These are phyloP conservation scores for Falco berigora DNA, from an alignment of 2,797 vertebrate genomes.

Conservation along the genomic window DNA sequence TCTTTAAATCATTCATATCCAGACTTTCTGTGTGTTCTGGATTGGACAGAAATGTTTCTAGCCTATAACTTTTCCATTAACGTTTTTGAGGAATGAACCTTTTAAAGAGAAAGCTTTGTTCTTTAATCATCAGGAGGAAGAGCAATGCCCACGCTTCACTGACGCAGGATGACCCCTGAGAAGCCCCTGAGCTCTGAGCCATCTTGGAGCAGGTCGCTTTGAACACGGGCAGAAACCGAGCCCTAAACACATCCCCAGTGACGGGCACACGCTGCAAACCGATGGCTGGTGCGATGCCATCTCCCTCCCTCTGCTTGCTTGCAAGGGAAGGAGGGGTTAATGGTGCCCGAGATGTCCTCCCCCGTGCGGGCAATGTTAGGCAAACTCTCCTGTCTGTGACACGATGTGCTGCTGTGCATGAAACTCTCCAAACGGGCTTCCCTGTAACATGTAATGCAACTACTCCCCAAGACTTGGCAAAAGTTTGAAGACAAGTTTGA, in stretches of 20 bases:
- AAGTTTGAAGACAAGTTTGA: background rate
- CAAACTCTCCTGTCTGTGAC: background rate
- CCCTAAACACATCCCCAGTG: background rate
- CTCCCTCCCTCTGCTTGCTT: background rate
- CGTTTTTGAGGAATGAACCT: background rate
- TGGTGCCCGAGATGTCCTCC: background rate
- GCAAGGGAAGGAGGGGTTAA: background rate
- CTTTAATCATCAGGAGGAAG: background rate
- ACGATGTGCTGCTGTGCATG: background rate
- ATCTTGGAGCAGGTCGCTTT: background rate
- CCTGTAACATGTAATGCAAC: background rate
- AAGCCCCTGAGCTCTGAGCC: background rate
- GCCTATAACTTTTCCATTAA: constrained; percentile 1
- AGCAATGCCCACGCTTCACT: background rate
- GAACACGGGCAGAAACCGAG: background rate
- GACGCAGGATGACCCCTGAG: background rate
- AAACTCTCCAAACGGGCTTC: background rate
- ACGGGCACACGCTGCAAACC: background rate
- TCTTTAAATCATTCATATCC: constrained; percentile 52
- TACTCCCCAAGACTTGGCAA: background rate
- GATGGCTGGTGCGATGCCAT: background rate
- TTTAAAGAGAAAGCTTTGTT: background rate
- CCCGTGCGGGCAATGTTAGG: background rate
- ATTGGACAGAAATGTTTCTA: background rate
- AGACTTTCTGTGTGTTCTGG: background rate